Base-by-base conservation (phyloP, 2,797 vertebrate species). In the Carapus acus region DNA sequence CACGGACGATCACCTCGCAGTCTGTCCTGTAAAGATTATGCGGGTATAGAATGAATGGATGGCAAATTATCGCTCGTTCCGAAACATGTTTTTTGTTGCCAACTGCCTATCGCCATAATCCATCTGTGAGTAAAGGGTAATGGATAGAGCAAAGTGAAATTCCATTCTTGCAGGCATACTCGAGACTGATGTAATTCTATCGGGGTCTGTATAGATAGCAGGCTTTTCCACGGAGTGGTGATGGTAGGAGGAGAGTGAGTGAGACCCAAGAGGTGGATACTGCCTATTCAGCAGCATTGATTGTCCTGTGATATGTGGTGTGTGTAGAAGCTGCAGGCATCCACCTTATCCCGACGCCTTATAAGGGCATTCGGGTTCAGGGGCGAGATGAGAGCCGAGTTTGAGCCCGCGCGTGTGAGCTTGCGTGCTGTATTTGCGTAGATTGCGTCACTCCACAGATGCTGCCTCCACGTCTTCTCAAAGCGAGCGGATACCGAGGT, bases 211-310 rank as follows among this genome's bases (percentile, higher is more conserved):
- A 14, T 6, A 40, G 48, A 29, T 16, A 37, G 23, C 8, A 15
- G 44, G 43, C 43, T 37, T 48, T 9, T 52, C 8, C n/a, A 5
- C 18, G 29, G 36, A 15, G 49, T 12, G 6, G 43, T 59, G 46
- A 41, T 29, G 20, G 29, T 40, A 38, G 54, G 52, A 55, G 54
- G 43, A 54, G 27, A 34, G 43, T 20, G 43, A 49, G 29, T 43
- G 37, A 4, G 18, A 48, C 38, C n/a, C 48, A 42, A 43, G 33
- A 49, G 40, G 12, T 39, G 37, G 62, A 21, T 6, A 4, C 49
- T 54, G 63, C 61, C 67, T 71, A 45, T 64, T 76, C 67, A 76
- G 71, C 73, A 58, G 17, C 53, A 76, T 73, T 43, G 77, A 77
- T 77, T 54, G 18, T 38, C 47, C 65, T 49, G 49, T 53, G 63